These are phyloP conservation scores for Phylloscopus trochiloides DNA, from an alignment of 2,113 vertebrate genomes.

Conservation along the genomic window DNA sequence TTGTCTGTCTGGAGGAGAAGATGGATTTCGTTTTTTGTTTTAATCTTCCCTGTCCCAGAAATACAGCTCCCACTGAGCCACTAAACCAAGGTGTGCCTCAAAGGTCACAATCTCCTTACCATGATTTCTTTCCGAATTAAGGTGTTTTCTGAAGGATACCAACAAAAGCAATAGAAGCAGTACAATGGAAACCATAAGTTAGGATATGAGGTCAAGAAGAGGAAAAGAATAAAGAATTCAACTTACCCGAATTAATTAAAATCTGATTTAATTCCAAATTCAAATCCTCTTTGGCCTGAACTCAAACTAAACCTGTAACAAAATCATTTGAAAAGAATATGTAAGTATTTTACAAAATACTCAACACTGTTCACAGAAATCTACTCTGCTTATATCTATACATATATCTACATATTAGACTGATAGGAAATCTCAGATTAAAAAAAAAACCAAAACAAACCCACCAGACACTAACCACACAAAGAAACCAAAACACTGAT, in stretches of 20 bases:
- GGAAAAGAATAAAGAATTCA: neutral
- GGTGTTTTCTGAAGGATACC: neutral
- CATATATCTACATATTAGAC: neutral
- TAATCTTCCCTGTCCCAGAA: neutral
- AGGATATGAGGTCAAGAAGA: neutral
- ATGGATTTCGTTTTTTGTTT: neutral
- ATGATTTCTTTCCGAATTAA: neutral
- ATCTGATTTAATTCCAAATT: neutral
- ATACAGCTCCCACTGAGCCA: neutral
- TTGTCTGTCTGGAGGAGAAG: neutral
- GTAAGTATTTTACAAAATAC: neutral
- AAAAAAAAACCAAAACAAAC: neutral
- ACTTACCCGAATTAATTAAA: neutral
- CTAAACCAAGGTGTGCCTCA: neutral
- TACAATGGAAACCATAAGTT: fast-evolving
- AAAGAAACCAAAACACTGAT: neutral
- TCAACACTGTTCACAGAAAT: neutral
- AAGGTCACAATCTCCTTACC: neutral
- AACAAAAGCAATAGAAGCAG: neutral
- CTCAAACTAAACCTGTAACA: neutral
- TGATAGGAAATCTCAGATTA: neutral
- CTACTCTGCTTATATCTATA: neutral
- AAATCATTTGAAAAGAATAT: neutral
- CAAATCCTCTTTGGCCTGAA: neutral
- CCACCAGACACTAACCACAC: neutral